A percentile compares a stretch with the other conserved stretches of the same genome.
Conservation (phyloP, 64 coral and sea anemone species). For the Hydrozoanthus tunicans region DNA sequence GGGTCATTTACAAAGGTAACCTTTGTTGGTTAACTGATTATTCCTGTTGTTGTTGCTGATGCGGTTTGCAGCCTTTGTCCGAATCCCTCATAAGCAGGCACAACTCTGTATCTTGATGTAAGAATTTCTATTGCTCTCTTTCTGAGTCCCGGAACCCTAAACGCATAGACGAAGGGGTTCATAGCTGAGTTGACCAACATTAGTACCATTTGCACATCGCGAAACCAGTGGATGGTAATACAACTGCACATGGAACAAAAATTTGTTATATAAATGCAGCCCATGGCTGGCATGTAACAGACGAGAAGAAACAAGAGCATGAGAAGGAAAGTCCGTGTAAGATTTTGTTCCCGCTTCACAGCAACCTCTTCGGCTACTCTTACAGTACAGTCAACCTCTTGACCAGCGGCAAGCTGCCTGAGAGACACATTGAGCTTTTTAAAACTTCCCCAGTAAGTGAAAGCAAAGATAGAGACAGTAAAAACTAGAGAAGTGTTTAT, state of each 20-base stretch:
- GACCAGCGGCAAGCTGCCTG: background rate
- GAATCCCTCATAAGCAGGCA: background rate
- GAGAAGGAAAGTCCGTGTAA: constrained; percentile 80
- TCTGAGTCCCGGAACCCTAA: constrained; percentile 34
- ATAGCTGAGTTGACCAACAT: constrained; percentile 77
- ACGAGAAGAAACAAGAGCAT: constrained; percentile 62
- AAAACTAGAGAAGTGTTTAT: constrained; percentile 77
- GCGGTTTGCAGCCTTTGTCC: too few relatives aligned
- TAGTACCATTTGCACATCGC: constrained; percentile 86
- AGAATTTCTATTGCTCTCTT: background rate
- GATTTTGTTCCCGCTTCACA: constrained; percentile 59
- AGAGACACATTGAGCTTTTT: constrained; percentile 48
- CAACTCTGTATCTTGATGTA: background rate
- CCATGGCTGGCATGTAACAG: constrained; percentile 72
- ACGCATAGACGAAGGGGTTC: constrained; percentile 76
- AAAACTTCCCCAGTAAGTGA: constrained; percentile 55
- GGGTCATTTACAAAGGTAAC: too few relatives aligned
- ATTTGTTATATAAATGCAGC: constrained; percentile 85
- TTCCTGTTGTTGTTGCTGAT: too few relatives aligned
- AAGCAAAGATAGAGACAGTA: constrained; percentile 61
- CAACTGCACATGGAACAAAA: constrained; percentile 85
- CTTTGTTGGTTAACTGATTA: too few relatives aligned
- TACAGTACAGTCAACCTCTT: background rate
- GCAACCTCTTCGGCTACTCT: background rate
- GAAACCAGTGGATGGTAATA: constrained; percentile 82